Evolutionary conservation across 2,888 invertebrate genomes (phyloP), one percentile per base, ranked within the genome.

Genomic region (Leucophora obtusa): DNA sequence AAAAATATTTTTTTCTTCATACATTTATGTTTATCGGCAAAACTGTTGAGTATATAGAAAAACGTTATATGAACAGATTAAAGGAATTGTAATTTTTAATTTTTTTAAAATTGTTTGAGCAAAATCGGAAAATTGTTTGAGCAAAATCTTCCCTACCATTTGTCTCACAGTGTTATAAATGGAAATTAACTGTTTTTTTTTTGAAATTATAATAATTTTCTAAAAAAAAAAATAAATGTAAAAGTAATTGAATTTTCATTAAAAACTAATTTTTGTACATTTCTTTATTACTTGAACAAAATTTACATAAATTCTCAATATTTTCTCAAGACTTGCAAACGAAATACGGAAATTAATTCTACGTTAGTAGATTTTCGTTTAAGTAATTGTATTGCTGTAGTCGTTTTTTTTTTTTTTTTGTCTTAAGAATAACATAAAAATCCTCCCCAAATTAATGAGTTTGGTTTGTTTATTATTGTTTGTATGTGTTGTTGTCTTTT

Each of bases 361-460:
- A n/a, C 6, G 4, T 28, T 28, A 6, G 28, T 24, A 24, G 2
- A 24, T 43, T 43, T 43, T 43, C 11, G 0, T 43, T 43, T 14
- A 11, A 43, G 14, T 35, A 35, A 35, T 35, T 35, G 35, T 38
- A 10, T 28, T 38, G 38, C 4, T 5, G 11, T 11, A n/a, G 14
- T n/a, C 43, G 38, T 14, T 47, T n/a, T 3, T 47, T 47, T 47
- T 10, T n/a, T 47, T 3, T 47, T 47, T 47, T 10, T n/a, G n/a
- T 47, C 43, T 47, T 47, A 47, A 38, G 38, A 47, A n/a, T 14
- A 47, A n/a, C n/a, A 14, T 38, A 14, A 47, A 47, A 47, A 47
- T 47, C 43, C 43, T 47, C 43, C 43, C 43, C 14, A 47, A n/a
- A n/a, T n/a, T 47, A 47, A 47, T 47, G 43, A 47, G 43, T 47